These are phyloP conservation scores for Aviceda subcristata DNA, from an alignment of 2,113 vertebrate species.

Conservation along the genomic window DNA sequence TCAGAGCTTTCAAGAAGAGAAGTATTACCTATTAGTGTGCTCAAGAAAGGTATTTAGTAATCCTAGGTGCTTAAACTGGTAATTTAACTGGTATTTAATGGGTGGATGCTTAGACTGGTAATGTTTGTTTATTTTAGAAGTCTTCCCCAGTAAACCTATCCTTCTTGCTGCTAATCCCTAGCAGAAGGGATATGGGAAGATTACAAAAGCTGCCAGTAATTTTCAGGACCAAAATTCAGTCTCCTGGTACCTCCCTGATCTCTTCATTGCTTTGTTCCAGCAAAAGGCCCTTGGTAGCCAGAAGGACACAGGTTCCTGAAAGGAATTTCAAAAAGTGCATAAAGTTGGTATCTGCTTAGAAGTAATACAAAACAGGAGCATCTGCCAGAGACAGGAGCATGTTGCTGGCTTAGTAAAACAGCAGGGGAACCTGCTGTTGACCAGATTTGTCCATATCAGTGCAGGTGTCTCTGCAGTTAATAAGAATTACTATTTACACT, in stretches of 20 bases:
- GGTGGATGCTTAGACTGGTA: slow-evolving; percentile 17
- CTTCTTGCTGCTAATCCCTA: slow-evolving; percentile 39
- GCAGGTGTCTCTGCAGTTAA: slow-evolving; percentile 71
- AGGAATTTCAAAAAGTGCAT: slow-evolving; percentile 65
- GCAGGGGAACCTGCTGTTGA: slow-evolving; percentile 76
- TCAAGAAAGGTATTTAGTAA: slow-evolving; percentile 44
- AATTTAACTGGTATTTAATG: slow-evolving; percentile 48
- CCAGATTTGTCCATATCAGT: slow-evolving; percentile 69
- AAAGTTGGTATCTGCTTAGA: slow-evolving; percentile 65
- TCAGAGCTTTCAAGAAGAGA: slow-evolving; percentile 18
- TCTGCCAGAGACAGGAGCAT: slow-evolving; percentile 67
- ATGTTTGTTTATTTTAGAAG: slow-evolving; percentile 43
- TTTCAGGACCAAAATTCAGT: slow-evolving; percentile 43
- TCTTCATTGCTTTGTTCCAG: slow-evolving; percentile 60
- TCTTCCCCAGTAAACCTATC: background rate
- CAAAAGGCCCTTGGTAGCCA: slow-evolving; percentile 59
- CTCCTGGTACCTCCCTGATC: slow-evolving; percentile 52
- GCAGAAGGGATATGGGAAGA: slow-evolving; percentile 41
- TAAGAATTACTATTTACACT: slow-evolving; percentile 74
- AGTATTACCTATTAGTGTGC: slow-evolving; percentile 27
- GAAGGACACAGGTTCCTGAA: slow-evolving; percentile 68
- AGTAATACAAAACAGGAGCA: slow-evolving; percentile 61
- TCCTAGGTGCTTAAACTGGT: slow-evolving; percentile 30
- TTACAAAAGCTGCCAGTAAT: slow-evolving; percentile 45
- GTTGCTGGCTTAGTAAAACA: slow-evolving; percentile 71